Evolutionary conservation across 2,113 vertebrate genomes (phyloP).

Genomic region (Baryphthengus martii): DNA sequence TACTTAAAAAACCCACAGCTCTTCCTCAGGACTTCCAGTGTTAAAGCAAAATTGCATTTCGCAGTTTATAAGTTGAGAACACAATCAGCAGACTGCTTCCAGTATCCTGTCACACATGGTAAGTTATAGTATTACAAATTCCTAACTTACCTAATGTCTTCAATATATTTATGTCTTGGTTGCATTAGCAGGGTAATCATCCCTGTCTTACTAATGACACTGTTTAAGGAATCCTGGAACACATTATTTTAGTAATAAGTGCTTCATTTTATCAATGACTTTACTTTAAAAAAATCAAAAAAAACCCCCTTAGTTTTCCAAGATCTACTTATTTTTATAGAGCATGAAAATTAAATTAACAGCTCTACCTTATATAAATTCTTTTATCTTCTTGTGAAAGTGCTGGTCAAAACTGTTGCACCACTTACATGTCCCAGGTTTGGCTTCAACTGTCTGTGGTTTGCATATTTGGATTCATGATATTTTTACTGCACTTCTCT

Average conservation of each 20-base stretch:
- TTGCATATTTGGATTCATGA: neutral
- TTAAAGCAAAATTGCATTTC: neutral
- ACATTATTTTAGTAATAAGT: neutral
- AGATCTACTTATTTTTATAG: neutral
- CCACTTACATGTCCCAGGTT: neutral
- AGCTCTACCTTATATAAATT: neutral
- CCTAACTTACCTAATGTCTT: neutral
- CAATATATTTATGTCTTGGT: neutral
- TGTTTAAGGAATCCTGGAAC: conserved; percentile 3
- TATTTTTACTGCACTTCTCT: conserved; percentile 1
- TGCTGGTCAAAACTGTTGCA: neutral
- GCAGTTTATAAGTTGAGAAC: neutral
- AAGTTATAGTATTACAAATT: neutral
- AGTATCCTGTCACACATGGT: neutral
- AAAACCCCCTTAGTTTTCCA: neutral
- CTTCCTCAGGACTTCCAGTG: neutral
- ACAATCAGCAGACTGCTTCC: neutral
- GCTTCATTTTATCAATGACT: conserved; percentile 32
- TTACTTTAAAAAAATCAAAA: neutral
- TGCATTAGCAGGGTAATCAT: neutral
- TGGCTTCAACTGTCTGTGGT: neutral
- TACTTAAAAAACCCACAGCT: neutral
- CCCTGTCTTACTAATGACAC: neutral
- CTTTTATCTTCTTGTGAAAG: conserved; percentile 13
- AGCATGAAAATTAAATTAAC: conserved; percentile 9